Percentiles rank a stretch among this genome's conserved stretches.
These are phyloP conservation scores for Crocodylus rhombifer DNA, from an alignment of 2,797 vertebrate genomes.

Conservation along the genomic window DNA sequence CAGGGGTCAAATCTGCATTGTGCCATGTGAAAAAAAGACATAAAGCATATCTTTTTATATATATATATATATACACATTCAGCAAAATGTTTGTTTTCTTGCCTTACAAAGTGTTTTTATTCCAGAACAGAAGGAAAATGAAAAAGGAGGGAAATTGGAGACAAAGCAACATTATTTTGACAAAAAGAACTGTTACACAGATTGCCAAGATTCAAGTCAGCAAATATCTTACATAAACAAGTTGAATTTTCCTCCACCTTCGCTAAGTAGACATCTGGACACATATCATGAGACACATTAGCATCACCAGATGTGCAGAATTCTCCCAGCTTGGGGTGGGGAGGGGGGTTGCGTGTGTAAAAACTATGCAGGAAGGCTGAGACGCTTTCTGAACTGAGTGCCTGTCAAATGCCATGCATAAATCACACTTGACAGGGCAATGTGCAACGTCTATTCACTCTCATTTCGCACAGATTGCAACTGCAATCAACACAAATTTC, in stretches of 20 bases:
- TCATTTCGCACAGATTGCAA: constrained; percentile 9
- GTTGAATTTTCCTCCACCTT: constrained; percentile 3
- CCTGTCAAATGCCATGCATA: constrained; percentile 58
- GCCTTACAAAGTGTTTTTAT: not conserved
- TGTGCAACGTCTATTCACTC: not conserved
- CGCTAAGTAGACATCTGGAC: constrained; percentile 48
- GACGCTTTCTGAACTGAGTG: constrained; percentile 39
- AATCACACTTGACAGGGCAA: constrained; percentile 59
- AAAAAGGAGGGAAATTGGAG: constrained; percentile 15
- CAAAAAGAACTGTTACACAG: constrained; percentile 1
- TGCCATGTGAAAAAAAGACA: not conserved
- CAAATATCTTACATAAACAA: constrained; percentile 20
- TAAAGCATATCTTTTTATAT: not conserved
- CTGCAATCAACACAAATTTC: constrained; percentile 61
- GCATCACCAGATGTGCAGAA: constrained; percentile 27
- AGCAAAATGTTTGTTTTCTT: not conserved
- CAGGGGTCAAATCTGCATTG: constrained; percentile 33
- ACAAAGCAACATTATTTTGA: not conserved
- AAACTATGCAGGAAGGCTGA: constrained; percentile 38
- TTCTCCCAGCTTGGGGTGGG: not conserved
- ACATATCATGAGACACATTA: constrained; percentile 10
- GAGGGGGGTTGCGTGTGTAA: fast-evolving
- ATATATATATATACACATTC: not conserved
- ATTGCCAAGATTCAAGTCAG: constrained; percentile 57
- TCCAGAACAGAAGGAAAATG: not conserved